Percentiles rank a stretch among this genome's conserved stretches.
Evolutionary conservation across 2,113 vertebrate species (phyloP).

Genomic region (Cyanoderma ruficeps): DNA sequence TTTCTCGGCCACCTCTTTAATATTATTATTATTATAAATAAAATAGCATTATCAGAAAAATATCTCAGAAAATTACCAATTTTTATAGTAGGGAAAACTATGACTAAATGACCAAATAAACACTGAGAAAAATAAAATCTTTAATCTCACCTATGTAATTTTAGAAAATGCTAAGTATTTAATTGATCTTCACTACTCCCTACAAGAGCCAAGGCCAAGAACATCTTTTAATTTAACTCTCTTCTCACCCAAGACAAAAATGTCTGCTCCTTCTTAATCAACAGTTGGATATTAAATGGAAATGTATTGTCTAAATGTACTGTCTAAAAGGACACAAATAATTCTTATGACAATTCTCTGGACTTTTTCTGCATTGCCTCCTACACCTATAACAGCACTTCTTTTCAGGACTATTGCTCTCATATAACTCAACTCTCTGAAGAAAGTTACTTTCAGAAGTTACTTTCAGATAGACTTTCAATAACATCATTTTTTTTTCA

Average conservation of each 20-base stretch:
- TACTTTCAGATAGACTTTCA: background rate
- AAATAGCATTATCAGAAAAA: background rate
- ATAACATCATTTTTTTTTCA: background rate
- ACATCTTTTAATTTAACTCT: background rate
- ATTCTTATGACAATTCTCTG: background rate
- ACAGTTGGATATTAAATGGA: background rate
- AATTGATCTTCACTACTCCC: background rate
- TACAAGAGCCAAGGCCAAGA: background rate
- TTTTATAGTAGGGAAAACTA: background rate
- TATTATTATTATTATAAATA: background rate
- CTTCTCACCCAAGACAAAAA: background rate
- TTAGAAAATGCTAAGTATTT: background rate
- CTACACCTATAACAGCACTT: background rate
- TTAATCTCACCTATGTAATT: background rate
- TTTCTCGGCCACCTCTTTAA: background rate
- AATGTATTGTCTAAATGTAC: background rate
- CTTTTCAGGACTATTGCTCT: background rate
- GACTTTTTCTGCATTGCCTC: background rate
- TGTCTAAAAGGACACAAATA: background rate
- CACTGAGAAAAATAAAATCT: background rate
- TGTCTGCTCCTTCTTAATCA: background rate
- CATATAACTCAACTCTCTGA: background rate
- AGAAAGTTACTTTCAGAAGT: background rate
- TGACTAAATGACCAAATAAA: background rate
- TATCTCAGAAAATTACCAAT: background rate